A percentile compares a stretch with the other conserved stretches of the same genome.
Evolutionary conservation across 2,888 invertebrate genomes (phyloP).

Genomic region (Schizotus pectinicornis): DNA sequence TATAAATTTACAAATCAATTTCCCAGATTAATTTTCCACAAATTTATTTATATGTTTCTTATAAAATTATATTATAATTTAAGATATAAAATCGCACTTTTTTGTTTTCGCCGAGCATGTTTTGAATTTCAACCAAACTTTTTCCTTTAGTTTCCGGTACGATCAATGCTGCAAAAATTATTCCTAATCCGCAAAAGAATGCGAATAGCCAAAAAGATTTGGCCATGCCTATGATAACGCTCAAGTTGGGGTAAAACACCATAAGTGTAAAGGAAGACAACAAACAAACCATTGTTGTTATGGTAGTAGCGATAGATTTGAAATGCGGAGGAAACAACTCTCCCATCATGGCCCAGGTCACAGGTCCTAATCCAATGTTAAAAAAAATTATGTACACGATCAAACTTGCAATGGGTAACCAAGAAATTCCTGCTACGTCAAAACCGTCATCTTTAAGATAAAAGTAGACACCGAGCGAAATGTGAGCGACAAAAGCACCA

Average conservation of each 20-base stretch:
- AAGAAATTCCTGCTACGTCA: constrained; percentile 51
- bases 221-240: constrained; percentile 31
- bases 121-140: constrained; percentile 82
- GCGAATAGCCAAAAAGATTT: constrained; percentile 58
- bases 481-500: constrained; percentile 68
- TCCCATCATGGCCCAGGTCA: constrained; percentile 80
- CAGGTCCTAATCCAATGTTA: constrained; percentile 25
- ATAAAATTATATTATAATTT: too few relatives aligned
- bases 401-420: constrained; percentile 12
- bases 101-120: constrained; percentile 52
- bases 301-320: constrained; percentile 73
- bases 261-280: constrained; percentile 74
- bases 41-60: too few relatives aligned
- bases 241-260: constrained; percentile 58
- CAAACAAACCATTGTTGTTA: constrained; percentile 80
- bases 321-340: constrained; percentile 81
- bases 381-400: constrained; percentile 13
- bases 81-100: too few relatives aligned
- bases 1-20: too few relatives aligned
- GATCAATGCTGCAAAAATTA: constrained; percentile 70
- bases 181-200: constrained; percentile 46
- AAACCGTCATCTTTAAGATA: constrained; percentile 62
- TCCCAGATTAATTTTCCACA: too few relatives aligned
- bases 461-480: constrained; percentile 60
- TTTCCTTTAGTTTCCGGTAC: constrained; percentile 93